These are phyloP conservation scores for Araneus ventricosus DNA, from an alignment of 1,140 invertebrate species.

Conservation along the genomic window DNA sequence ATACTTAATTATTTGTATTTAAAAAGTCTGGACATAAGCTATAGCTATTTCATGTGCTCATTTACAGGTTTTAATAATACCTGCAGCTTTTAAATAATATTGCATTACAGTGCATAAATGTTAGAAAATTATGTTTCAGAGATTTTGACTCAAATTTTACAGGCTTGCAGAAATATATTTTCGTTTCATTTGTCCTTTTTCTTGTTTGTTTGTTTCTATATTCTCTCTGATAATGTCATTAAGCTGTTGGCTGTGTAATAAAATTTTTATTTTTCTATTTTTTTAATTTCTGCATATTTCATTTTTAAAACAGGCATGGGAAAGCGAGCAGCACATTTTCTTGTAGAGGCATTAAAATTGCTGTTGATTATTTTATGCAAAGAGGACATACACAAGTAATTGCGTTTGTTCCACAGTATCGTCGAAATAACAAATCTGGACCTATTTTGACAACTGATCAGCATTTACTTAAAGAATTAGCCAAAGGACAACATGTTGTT, in stretches of 20 bases:
- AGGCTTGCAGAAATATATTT: too few species aligned
- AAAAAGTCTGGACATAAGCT: too few species aligned
- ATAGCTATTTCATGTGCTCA: too few species aligned
- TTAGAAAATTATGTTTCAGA: too few species aligned
- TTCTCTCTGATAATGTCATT: too few species aligned
- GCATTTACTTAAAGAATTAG: conserved; percentile 43
- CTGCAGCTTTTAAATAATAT: too few species aligned
- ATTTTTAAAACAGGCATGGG: conserved; percentile 78
- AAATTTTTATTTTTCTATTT: not conserved
- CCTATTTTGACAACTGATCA: conserved; percentile 56
- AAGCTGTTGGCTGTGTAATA: not conserved
- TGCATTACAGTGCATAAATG: too few species aligned
- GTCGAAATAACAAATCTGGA: not conserved
- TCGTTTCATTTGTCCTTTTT: too few species aligned
- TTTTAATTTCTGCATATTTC: not conserved
- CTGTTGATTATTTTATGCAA: conserved; percentile 74
- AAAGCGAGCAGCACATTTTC: conserved; percentile 78
- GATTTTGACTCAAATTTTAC: too few species aligned
- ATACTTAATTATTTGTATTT: too few species aligned
- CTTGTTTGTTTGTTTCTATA: too few species aligned
- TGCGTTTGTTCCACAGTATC: conserved; percentile 66
- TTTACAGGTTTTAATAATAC: too few species aligned
- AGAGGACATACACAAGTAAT: conserved; percentile 63
- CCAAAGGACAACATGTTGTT: conserved; percentile 36
- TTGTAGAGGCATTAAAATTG: conserved; percentile 79